These are phyloP conservation scores for Microcebus lehilahytsara DNA, from an alignment of 2,113 vertebrate genomes.

Conservation along the genomic window DNA sequence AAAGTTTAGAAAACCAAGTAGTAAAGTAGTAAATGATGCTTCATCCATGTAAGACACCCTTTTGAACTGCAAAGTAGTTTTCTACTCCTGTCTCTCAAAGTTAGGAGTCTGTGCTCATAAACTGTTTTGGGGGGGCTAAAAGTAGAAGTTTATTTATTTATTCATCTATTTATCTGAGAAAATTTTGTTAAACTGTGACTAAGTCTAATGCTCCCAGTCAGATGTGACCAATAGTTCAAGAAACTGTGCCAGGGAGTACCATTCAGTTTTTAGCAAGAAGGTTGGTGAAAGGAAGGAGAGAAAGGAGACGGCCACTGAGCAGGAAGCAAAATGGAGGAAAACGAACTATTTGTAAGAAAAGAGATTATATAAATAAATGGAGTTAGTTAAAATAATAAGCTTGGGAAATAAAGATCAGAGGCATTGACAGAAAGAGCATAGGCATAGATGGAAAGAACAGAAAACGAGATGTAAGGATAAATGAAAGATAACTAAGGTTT, in stretches of 20 bases:
- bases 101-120: background rate
- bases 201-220: background rate
- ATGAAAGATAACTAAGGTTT: background rate
- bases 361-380: background rate
- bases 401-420: background rate
- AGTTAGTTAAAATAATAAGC: background rate
- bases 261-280: background rate
- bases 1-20: background rate
- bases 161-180: background rate
- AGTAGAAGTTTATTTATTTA: background rate
- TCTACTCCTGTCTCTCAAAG: background rate
- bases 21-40: background rate
- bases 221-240: background rate
- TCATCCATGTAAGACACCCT: background rate
- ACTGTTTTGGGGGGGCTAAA: background rate
- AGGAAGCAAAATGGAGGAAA: background rate
- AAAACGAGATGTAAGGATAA: background rate
- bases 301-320: background rate
- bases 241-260: background rate
- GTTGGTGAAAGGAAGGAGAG: background rate
- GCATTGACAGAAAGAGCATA: background rate
- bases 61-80: background rate
- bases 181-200: background rate
- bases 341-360: background rate
- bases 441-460: background rate